Evolutionary conservation across 1,140 invertebrate genomes (phyloP).

Genomic region (Ylistrum balloti): DNA sequence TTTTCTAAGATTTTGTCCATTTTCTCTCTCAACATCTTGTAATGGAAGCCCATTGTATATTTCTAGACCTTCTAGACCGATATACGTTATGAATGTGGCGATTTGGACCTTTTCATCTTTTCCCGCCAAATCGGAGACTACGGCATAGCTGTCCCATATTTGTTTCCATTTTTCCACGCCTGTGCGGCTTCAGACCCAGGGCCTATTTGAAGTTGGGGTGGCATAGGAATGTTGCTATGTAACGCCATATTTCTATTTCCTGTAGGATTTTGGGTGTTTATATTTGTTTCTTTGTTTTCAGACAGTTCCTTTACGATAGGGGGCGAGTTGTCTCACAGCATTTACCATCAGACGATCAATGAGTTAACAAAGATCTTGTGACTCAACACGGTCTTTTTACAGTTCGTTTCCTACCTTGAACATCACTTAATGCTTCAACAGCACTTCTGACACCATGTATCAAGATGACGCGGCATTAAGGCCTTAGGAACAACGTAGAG

Average conservation of each 20-base stretch:
- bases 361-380: not conserved
- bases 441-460: slow-evolving; percentile 47
- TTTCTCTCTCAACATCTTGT: not conserved
- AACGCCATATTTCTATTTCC: slow-evolving; percentile 28
- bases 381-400: too few species aligned
- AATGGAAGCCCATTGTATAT: slow-evolving; percentile 46
- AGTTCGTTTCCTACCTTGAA: too few species aligned
- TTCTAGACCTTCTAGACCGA: slow-evolving; percentile 34
- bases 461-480: not conserved
- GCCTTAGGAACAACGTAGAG: too few species aligned
- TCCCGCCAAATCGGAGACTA: too few species aligned
- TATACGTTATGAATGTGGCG: slow-evolving; percentile 45
- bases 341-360: too few species aligned
- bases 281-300: not conserved
- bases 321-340: not conserved
- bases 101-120: not conserved
- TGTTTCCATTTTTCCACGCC: too few species aligned
- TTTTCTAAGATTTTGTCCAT: not conserved
- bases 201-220: too few species aligned
- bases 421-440: too few species aligned
- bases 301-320: too few species aligned
- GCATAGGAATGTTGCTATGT: too few species aligned
- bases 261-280: not conserved
- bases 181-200: too few species aligned
- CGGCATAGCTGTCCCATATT: too few species aligned